phyloP scores from a whole-genome alignment of 92 coral and sea anemone genomes.

The Pocillopora meandrina region DNA sequence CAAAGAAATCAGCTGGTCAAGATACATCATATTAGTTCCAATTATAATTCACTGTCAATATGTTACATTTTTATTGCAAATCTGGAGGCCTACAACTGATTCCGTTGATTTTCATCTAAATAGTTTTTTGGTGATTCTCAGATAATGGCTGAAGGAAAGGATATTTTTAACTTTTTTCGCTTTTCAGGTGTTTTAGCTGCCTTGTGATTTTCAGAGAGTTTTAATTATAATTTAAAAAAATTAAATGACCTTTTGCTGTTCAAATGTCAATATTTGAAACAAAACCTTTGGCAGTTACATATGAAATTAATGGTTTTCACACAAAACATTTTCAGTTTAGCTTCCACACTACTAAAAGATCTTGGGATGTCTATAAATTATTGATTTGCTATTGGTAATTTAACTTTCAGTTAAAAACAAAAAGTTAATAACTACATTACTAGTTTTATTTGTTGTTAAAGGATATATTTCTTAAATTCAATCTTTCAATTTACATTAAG shows the following conservation, averaged over 20 bases:
- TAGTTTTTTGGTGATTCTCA: not conserved
- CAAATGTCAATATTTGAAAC: conserved; percentile 31
- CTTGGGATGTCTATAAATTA: conserved; percentile 19
- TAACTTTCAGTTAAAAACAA: conserved; percentile 16
- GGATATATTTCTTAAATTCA: conserved; percentile 2
- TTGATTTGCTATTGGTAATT: conserved; percentile 11
- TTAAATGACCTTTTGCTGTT: conserved; percentile 20
- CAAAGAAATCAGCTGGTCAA: conserved; percentile 23
- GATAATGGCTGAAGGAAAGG: not conserved
- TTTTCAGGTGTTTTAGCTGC: not conserved
- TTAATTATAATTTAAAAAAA: conserved; percentile 5
- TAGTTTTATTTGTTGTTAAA: not conserved
- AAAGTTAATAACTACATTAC: not conserved
- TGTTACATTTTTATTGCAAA: conserved; percentile 27
- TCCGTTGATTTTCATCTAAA: conserved; percentile 3
- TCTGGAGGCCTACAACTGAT: not conserved
- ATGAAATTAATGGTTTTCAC: not conserved
- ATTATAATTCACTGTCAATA: conserved; percentile 28
- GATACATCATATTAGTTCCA: conserved; percentile 19
- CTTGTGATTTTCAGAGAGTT: not conserved
- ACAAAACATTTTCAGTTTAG: not conserved
- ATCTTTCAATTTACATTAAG: not conserved
- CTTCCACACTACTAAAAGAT: not conserved
- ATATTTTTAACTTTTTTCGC: not conserved
- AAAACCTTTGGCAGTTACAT: conserved; percentile 10